These are phyloP conservation scores for Bos indicus DNA, from an alignment of 2,113 vertebrate genomes.

Conservation along the genomic window DNA sequence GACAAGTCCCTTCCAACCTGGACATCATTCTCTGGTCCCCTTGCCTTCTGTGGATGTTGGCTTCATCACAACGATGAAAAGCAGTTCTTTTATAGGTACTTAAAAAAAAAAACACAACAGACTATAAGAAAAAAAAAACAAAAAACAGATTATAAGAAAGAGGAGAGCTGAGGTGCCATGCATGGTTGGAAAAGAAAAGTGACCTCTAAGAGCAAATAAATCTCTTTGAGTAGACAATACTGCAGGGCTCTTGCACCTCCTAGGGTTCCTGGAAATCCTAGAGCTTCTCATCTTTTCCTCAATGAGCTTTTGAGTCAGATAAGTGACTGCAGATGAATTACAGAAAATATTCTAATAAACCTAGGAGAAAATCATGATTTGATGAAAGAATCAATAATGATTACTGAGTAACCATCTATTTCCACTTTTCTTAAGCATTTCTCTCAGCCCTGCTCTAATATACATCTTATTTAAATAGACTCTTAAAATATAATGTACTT, in stretches of 20 bases:
- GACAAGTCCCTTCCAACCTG: background rate
- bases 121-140: background rate
- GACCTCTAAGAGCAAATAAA: background rate
- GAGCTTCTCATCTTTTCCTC: background rate
- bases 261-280: background rate
- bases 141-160: background rate
- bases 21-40: background rate
- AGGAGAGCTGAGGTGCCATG: background rate
- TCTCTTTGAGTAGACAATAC: background rate
- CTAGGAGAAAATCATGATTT: background rate
- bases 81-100: background rate
- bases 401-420: background rate
- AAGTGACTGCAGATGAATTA: background rate
- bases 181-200: background rate
- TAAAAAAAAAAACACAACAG: background rate
- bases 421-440: background rate
- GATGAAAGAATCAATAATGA: background rate
- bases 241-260: background rate
- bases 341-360: background rate
- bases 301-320: background rate
- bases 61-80: background rate
- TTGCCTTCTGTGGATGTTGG: background rate
- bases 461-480: background rate
- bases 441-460: background rate
- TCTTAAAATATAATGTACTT: background rate